phyloP scores from a whole-genome alignment of 2,113 vertebrate species.

The Heliornis fulica region DNA sequence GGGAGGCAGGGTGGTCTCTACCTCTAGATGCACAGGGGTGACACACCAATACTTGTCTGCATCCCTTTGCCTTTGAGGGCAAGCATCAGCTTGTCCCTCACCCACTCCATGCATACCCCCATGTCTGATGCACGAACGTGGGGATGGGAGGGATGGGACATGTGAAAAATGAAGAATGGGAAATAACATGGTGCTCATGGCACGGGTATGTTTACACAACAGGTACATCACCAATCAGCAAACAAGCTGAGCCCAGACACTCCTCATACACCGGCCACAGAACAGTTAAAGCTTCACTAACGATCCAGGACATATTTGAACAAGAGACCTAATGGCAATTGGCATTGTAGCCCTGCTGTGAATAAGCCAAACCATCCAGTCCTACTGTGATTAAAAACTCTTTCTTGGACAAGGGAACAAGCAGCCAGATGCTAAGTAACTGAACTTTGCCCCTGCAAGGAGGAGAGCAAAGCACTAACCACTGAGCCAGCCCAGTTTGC shows the following conservation, averaged over 20 bases:
- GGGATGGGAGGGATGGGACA: not conserved
- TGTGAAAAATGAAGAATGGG: not conserved
- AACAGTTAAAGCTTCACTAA: constrained; percentile 34
- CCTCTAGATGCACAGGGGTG: not conserved
- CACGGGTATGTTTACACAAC: not conserved
- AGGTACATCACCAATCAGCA: not conserved
- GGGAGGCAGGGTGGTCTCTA: not conserved
- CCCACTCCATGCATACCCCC: not conserved
- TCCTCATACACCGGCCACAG: not conserved
- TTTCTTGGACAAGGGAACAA: constrained; percentile 39
- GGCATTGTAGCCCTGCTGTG: constrained; percentile 28
- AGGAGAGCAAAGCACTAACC: constrained; percentile 56
- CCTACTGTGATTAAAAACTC: constrained; percentile 62
- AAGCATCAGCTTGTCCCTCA: not conserved
- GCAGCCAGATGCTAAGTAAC: constrained; percentile 14
- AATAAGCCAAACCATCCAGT: constrained; percentile 36
- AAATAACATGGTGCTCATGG: not conserved
- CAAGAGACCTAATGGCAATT: constrained; percentile 32
- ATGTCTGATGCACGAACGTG: not conserved
- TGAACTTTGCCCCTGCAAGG: constrained; percentile 58
- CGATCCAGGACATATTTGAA: not conserved
- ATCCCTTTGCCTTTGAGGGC: not conserved
- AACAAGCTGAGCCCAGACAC: not conserved
- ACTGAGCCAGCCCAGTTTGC: constrained; percentile 55
- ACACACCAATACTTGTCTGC: not conserved